A percentile compares a stretch with the other conserved stretches of the same genome.
These are phyloP conservation scores for Diglossa cyanea DNA, from an alignment of 2,797 vertebrate species.

Conservation along the genomic window DNA sequence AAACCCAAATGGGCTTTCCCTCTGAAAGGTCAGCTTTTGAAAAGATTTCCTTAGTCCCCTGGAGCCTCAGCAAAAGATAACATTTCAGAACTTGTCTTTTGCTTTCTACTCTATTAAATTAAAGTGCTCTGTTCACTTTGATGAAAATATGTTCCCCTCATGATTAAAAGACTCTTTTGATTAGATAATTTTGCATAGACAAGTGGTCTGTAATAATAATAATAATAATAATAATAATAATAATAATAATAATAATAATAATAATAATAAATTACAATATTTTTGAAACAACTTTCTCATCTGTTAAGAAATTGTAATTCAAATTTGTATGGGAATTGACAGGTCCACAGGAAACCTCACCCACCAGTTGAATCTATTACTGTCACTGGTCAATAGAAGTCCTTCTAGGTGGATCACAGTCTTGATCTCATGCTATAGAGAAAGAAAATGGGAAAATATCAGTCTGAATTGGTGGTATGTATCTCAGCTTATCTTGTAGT, in stretches of 20 bases:
- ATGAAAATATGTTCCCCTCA: slow-evolving; percentile 35
- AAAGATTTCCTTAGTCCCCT: slow-evolving; percentile 17
- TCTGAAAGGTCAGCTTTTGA: slow-evolving; percentile 54
- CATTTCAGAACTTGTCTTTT: slow-evolving; percentile 15
- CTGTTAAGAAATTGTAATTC: slow-evolving; percentile 2
- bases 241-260: slow-evolving; percentile 2
- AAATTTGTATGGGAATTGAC: background rate
- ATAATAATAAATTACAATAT: background rate
- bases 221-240: slow-evolving; percentile 20
- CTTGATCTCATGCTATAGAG: background rate
- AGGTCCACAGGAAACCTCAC: background rate
- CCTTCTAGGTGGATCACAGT: background rate
- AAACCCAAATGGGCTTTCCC: slow-evolving; percentile 23
- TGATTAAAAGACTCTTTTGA: slow-evolving; percentile 49
- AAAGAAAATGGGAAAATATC: background rate
- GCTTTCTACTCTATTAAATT: slow-evolving; percentile 47
- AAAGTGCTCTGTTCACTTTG: background rate
- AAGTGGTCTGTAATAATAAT: background rate
- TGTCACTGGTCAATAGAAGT: background rate
- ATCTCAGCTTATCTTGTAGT: background rate
- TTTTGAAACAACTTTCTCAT: background rate
- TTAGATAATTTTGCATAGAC: slow-evolving; percentile 29
- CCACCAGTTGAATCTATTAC: background rate
- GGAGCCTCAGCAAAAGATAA: background rate
- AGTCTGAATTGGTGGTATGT: background rate